Base-by-base conservation (phyloP, 2,797 vertebrate species). In the Lithobates pipiens region DNA sequence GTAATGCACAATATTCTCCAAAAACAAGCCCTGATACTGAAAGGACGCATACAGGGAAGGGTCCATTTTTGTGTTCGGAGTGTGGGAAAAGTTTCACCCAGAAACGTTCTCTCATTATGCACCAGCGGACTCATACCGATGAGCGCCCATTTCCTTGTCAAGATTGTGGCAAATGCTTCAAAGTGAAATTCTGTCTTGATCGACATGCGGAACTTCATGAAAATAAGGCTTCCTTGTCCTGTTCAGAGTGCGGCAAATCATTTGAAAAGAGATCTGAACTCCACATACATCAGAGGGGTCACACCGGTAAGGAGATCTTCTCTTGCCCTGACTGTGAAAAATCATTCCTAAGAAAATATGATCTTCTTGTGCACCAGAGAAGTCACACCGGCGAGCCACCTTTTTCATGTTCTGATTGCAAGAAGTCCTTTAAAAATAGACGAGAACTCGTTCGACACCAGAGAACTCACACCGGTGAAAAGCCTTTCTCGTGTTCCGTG, bases 341-440 rank as follows among this genome's bases (percentile, higher is more conserved):
- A 65, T 46, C 44, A 46, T 91, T 91, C 77, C 90, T 88, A 79
- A 89, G 89, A 82, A 91, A 89, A 54, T 88, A 89, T 54, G 90
- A 91, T 79, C 89, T 91, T 86, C 10, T 46, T 46, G 44, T 46
- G 13, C 44, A 46, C 44, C 44, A 46, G 44, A 13, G 8, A 46
- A 46, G 88, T 68, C 91, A 91, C 44, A 46, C 10, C 44, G 2
- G 44, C 3, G 44, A 13, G 13, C 11, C 44, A 13, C 44, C 13
- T 46, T 46, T 46, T 46, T 46, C 44, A 46, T 46, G 44, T 46
- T 46, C 44, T 46, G 44, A 46, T 46, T 46, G 10, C 44, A 46
- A 11, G 39, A 44, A 46, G 32, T 5, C 39, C 34, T 75, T 75
- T 16, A 46, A 11, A 10, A 15, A n/a, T 75, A 75, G 46, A 27